Evolutionary conservation across 2,888 invertebrate species (phyloP), one percentile per base, ranked within the genome.

Genomic region (Pterostichus niger): DNA sequence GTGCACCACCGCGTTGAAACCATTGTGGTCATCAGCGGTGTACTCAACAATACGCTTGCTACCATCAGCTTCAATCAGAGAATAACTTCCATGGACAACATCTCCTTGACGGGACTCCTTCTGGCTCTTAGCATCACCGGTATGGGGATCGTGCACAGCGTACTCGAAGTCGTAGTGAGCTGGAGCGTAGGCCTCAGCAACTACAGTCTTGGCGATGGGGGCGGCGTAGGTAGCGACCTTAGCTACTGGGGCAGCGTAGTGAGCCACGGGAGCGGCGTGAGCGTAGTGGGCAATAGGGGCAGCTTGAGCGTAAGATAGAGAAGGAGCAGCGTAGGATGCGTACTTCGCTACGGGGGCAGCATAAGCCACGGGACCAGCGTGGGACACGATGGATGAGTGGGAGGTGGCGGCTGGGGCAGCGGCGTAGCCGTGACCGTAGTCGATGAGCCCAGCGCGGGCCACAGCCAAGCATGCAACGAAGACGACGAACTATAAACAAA

Each of bases 71-170:
- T 90, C 90, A 84, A 90, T 87, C 0, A 90, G 84, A 80, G 89
- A 88, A 79, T 90, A 90, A 79, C 87, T 86, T 1, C 90, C 90
- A 68, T 89, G 88, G n/a, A 90, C 90, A 73, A 85, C 86, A 84
- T 90, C 89, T 61, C 89, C 90, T 84, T 90, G 88, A 83, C 90
- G 89, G 1, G 86, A 35, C 85, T 90, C 90, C 84, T 89, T 88
- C 75, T 90, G 90, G 79, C 88, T 87, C 84, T 90, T 90, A 33
- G 90, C 88, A 84, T 90, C 90, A 0, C 90, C 90, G 33, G 90
- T 90, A 83, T 90, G 89, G 1, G 89, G 88, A 86, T 90, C 90
- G 49, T 88, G 88, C 1, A 90, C 90, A 2, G 87, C 84, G 85
- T 90, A 90, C 11, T 88, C 87, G 85, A 90, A 90, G 83, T 89